phyloP scores from a whole-genome alignment of 2,113 vertebrate species.

The Psittacula cyanocephala region DNA sequence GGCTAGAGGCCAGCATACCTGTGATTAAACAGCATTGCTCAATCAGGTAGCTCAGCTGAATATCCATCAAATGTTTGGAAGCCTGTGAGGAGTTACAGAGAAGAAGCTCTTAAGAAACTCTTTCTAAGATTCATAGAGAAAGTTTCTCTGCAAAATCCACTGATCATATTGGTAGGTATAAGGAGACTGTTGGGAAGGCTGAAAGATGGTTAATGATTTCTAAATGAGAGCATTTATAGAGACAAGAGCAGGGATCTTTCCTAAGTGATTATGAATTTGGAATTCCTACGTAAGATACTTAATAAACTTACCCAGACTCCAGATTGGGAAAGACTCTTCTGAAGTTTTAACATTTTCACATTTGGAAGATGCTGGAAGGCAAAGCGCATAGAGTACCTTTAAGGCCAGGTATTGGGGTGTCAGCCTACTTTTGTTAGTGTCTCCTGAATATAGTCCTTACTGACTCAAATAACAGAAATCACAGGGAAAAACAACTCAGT shows the following conservation, averaged over 20 bases:
- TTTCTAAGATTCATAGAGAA: not conserved
- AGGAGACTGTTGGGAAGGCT: not conserved
- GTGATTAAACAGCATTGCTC: not conserved
- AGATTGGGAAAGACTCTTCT: not conserved
- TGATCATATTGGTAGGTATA: not conserved
- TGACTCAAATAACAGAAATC: not conserved
- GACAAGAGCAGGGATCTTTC: accelerated
- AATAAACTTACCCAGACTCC: not conserved
- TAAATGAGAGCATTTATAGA: not conserved
- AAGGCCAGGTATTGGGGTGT: not conserved
- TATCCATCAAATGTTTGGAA: not conserved
- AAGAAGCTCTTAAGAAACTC: not conserved
- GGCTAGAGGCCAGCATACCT: not conserved
- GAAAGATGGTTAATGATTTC: not conserved
- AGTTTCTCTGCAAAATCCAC: not conserved
- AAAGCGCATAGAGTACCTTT: not conserved
- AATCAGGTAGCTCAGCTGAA: not conserved
- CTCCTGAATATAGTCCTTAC: not conserved
- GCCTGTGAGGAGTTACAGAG: not conserved
- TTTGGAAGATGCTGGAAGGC: not conserved
- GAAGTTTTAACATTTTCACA: not conserved
- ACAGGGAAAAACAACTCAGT: not conserved
- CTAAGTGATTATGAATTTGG: not conserved
- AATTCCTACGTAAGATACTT: not conserved
- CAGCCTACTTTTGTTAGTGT: not conserved